These are phyloP conservation scores for Rhinichthys osculus DNA, from an alignment of 2,797 vertebrate species.

Conservation along the genomic window DNA sequence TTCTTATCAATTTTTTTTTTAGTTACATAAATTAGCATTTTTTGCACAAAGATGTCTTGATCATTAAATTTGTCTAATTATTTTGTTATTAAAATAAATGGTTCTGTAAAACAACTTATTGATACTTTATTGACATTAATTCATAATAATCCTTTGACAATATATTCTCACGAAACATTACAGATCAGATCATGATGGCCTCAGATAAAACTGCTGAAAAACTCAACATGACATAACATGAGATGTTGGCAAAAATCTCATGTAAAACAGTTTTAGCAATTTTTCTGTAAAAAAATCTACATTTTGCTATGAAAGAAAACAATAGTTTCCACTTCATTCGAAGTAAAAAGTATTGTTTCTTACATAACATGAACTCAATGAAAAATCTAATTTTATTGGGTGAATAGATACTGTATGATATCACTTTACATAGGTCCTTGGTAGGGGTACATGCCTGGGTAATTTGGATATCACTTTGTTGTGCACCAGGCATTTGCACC, in stretches of 20 bases:
- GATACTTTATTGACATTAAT: neutral
- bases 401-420: neutral
- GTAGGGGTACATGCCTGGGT: too few relatives aligned
- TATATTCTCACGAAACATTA: neutral
- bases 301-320: neutral
- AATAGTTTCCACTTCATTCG: neutral
- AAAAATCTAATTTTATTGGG: neutral
- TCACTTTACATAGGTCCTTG: too few relatives aligned
- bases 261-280: neutral
- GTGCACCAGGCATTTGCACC: neutral
- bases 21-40: neutral
- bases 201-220: neutral
- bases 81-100: neutral
- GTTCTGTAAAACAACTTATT: neutral
- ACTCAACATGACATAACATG: too few relatives aligned
- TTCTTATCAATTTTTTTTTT: neutral
- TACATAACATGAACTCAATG: neutral
- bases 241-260: neutral
- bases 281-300: neutral
- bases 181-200: neutral
- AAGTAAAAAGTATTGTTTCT: neutral
- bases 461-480: neutral
- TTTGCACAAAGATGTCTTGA: constrained; percentile 10
- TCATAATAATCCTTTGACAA: neutral
- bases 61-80: neutral